Evolutionary conservation across 1,140 invertebrate genomes (phyloP).

Genomic region (Drosophila sp.): DNA sequence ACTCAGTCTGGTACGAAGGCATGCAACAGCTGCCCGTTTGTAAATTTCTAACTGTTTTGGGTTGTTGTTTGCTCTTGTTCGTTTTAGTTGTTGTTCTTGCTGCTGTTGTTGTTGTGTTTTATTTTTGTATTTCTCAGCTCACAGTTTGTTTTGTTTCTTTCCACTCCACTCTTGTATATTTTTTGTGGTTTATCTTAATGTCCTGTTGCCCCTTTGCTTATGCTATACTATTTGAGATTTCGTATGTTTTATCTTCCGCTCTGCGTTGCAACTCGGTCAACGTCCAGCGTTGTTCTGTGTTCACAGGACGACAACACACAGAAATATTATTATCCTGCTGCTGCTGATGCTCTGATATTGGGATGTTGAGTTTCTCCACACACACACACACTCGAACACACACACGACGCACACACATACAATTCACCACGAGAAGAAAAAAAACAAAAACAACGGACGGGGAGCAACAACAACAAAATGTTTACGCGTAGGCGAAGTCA

Average conservation of each 20-base stretch:
- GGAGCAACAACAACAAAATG: conserved; percentile 33
- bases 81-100: not conserved
- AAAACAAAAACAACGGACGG: conserved; percentile 15
- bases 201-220: not conserved
- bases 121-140: conserved; percentile 1
- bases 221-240: not conserved
- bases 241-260: conserved; percentile 22
- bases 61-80: too few species aligned
- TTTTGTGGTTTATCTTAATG: not conserved
- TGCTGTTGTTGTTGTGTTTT: too few species aligned
- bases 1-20: conserved; percentile 65
- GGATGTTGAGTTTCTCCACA: conserved; percentile 12
- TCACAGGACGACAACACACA: conserved; percentile 25
- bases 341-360: conserved; percentile 1
- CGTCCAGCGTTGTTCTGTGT: conserved; percentile 68
- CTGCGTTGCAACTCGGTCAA: conserved; percentile 74
- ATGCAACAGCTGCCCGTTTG: conserved; percentile 70
- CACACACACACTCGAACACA: conserved; percentile 36
- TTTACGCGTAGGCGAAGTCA: conserved; percentile 30
- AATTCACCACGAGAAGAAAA: conserved; percentile 45
- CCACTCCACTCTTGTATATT: not conserved
- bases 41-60: conserved; percentile 22
- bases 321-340: conserved; percentile 28
- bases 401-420: conserved; percentile 20
- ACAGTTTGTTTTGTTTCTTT: not conserved